Conservation (phyloP, 2,113 vertebrate species). For the Anhinga anhinga region DNA sequence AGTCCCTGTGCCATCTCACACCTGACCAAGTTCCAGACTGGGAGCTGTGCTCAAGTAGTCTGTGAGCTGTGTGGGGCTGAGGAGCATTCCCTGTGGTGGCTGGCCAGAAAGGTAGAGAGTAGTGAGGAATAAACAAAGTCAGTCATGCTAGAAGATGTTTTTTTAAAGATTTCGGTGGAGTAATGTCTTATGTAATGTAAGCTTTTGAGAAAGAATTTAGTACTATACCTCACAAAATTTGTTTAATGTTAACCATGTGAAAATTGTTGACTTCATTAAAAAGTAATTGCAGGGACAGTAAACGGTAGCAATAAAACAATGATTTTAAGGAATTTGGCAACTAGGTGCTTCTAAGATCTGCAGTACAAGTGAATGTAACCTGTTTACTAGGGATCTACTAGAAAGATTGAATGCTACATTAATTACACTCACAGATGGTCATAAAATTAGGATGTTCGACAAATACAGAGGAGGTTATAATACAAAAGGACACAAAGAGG, state of each 20-base stretch:
- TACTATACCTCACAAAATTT: neutral
- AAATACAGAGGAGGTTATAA: constrained; percentile 19
- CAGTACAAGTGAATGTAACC: constrained; percentile 12
- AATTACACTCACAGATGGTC: constrained; percentile 65
- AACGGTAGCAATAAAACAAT: neutral
- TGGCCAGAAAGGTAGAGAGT: neutral
- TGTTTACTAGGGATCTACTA: constrained; percentile 48
- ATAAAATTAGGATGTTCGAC: neutral
- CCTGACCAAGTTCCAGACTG: neutral
- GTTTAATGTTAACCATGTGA: neutral
- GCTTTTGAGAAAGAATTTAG: neutral
- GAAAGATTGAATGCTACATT: constrained; percentile 15
- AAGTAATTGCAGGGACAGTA: neutral
- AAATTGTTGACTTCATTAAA: neutral
- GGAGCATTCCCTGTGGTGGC: neutral
- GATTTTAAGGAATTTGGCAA: neutral
- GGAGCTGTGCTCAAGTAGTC: neutral
- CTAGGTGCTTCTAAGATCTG: neutral
- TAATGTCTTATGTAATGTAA: neutral
- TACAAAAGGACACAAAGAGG: constrained; percentile 18
- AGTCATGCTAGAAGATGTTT: neutral
- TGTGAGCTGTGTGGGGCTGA: neutral
- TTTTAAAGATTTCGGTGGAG: neutral
- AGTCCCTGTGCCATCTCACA: neutral
- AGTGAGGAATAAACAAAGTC: neutral